Percentiles rank a stretch among this genome's conserved stretches.
phyloP scores from a whole-genome alignment of 2,888 invertebrate species.

The Drosophila nr. medialis region DNA sequence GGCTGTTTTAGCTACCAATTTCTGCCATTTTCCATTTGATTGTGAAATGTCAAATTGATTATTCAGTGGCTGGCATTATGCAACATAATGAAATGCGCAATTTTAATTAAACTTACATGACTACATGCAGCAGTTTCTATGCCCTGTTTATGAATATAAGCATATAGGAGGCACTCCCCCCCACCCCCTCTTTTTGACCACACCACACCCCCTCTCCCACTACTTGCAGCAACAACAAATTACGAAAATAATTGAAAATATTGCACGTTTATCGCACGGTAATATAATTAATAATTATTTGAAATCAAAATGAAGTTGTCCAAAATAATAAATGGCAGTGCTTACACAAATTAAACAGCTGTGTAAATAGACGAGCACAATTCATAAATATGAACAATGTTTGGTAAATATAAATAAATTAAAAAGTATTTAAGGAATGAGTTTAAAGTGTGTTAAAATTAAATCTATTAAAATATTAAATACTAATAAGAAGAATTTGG shows the following conservation, averaged over 20 bases:
- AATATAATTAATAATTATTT: slow-evolving; percentile 67
- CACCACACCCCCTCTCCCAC: too few relatives aligned
- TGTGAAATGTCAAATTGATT: slow-evolving; percentile 48
- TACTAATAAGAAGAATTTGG: neutral
- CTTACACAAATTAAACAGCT: neutral
- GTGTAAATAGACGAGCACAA: slow-evolving; percentile 12
- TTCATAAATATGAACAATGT: slow-evolving; percentile 22
- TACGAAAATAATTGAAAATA: slow-evolving; percentile 66
- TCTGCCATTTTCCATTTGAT: slow-evolving; percentile 5
- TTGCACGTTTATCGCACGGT: slow-evolving; percentile 31
- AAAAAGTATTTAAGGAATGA: neutral
- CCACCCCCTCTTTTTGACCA: too few relatives aligned
- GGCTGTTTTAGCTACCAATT: slow-evolving; percentile 19
- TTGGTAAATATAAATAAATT: neutral
- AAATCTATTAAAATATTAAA: neutral
- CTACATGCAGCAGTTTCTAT: slow-evolving; percentile 14
- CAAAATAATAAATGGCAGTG: slow-evolving; percentile 25
- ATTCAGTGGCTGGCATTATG: slow-evolving; percentile 29
- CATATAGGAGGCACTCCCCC: slow-evolving; percentile 1
- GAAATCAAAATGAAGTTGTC: slow-evolving; percentile 55
- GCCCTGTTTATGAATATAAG: neutral
- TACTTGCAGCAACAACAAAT: slow-evolving; percentile 2
- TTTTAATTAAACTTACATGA: slow-evolving; percentile 75
- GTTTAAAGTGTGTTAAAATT: too few relatives aligned
- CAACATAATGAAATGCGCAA: slow-evolving; percentile 65